Base-by-base conservation (phyloP, 2,888 invertebrate species). In the Metellina segmentata region DNA sequence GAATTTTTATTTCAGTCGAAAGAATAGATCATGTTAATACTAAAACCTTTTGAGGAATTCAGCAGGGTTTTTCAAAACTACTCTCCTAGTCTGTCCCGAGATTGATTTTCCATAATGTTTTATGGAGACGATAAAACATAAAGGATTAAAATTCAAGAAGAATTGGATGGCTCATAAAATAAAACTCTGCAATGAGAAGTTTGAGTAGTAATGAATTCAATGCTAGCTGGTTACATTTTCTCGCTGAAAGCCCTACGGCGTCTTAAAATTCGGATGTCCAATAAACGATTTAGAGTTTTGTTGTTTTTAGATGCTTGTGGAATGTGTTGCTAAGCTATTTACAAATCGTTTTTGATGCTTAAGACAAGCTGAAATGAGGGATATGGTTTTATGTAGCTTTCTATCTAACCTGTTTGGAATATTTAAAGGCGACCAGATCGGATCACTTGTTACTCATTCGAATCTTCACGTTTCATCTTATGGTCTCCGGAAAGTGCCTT, bases 81-180 rank as follows among this genome's bases (percentile, higher is more conserved):
- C 75, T 13, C 34, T 34, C 34, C 34, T 34, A 34, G 48, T 48
- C 75, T 48, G 34, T 7, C 20, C 20, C 34, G 20, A 49, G 75
- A 49, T 11, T 75, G 75, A 75, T 48, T 34, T 75, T 75, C n/a
- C 75, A 75, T 19, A 75, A 75, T 75, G 11, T 48, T 75, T 75
- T 49, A 75, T 75, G 20, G 75, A 34, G 34, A 75, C 16, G 20
- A 48, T 49, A 6, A 49, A 16, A 48, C 48, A 75, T 75, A 34
- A 34, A 1, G 48, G 49, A 75, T 75, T 75, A 13, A n/a, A 75
- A 75, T 49, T 16, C 13, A 75, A 75, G 5, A 75, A 75, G 5
- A 75, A 75, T 16, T 13, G 11, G 75, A 75, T 48, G 75, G 16
- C 48, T 75, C 48, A 48, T 75, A 75, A 75, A 75, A 75, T 75